phyloP scores from a whole-genome alignment of 2,888 invertebrate species.

The Cacoxenus indagator region DNA sequence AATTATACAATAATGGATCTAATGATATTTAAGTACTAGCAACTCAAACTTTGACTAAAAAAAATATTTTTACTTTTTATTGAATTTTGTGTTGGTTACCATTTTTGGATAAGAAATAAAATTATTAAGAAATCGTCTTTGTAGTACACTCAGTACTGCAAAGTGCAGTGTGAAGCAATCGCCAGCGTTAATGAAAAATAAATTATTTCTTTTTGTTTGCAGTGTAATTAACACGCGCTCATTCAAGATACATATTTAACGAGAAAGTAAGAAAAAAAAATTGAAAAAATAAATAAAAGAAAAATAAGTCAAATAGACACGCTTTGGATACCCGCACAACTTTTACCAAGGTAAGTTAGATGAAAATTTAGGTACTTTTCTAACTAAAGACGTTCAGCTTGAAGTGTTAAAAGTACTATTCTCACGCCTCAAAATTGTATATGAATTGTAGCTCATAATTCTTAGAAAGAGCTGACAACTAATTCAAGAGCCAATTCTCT shows the following conservation, averaged over 20 bases:
- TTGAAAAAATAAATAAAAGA: not conserved
- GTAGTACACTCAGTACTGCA: too few species aligned
- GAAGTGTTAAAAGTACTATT: not conserved
- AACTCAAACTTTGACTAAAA: too few species aligned
- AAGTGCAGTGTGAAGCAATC: too few species aligned
- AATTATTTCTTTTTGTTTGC: slow-evolving; percentile 37
- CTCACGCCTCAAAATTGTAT: not conserved
- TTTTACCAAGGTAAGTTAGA: slow-evolving; percentile 32
- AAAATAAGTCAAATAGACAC: not conserved
- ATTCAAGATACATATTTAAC: slow-evolving; percentile 45
- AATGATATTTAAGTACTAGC: too few species aligned
- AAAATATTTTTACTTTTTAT: too few species aligned
- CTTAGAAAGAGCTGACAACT: not conserved
- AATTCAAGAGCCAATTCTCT: too few species aligned
- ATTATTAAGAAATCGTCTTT: too few species aligned
- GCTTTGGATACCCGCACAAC: slow-evolving; percentile 41
- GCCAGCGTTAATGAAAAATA: not conserved
- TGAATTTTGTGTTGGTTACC: too few species aligned
- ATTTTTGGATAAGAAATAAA: too few species aligned
- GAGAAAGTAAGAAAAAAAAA: slow-evolving; percentile 52
- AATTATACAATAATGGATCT: too few species aligned
- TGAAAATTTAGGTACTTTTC: not conserved
- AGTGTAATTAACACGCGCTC: slow-evolving; percentile 48
- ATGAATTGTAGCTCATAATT: not conserved
- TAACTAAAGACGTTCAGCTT: not conserved